Evolutionary conservation across 1,140 invertebrate genomes (phyloP).

Genomic region (Adoxophyes honmai): DNA sequence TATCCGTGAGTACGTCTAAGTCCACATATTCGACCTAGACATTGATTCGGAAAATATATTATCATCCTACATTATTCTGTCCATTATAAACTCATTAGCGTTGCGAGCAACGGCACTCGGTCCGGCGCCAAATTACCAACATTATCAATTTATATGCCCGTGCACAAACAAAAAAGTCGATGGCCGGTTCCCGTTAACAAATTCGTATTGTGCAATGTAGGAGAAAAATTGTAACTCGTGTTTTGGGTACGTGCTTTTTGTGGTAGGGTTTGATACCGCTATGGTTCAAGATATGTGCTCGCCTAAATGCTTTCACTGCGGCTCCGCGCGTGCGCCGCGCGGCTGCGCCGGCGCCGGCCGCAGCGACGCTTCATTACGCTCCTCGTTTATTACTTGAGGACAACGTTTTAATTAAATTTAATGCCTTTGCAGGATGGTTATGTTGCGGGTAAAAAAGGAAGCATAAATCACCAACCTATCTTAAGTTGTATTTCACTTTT

Average conservation of each 20-base stretch:
- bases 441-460: too few relatives aligned
- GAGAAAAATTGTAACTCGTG: conserved; percentile 71
- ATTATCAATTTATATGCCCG: conserved; percentile 73
- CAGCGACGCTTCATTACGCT: neutral
- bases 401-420: too few relatives aligned
- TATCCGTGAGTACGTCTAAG: conserved; percentile 7
- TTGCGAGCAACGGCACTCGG: conserved; percentile 69
- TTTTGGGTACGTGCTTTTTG: conserved; percentile 48
- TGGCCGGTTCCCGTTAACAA: conserved; percentile 72
- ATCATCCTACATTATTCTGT: conserved; percentile 65
- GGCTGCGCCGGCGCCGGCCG: neutral
- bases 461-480: too few relatives aligned
- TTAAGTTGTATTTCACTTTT: too few relatives aligned
- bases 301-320: conserved; percentile 60
- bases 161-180: conserved; percentile 72
- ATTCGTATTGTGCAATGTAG: conserved; percentile 75
- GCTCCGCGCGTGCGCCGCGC: conserved; percentile 18
- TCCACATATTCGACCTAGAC: conserved; percentile 59
- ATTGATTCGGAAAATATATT: conserved; percentile 71
- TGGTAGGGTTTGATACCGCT: conserved; percentile 60
- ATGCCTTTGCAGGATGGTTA: too few relatives aligned
- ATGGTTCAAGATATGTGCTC: conserved; percentile 40
- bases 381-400: neutral
- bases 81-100: conserved; percentile 76
- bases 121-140: conserved; percentile 71